Conservation (phyloP, 2,797 vertebrate genomes). For the Neosalanx taihuensis region DNA sequence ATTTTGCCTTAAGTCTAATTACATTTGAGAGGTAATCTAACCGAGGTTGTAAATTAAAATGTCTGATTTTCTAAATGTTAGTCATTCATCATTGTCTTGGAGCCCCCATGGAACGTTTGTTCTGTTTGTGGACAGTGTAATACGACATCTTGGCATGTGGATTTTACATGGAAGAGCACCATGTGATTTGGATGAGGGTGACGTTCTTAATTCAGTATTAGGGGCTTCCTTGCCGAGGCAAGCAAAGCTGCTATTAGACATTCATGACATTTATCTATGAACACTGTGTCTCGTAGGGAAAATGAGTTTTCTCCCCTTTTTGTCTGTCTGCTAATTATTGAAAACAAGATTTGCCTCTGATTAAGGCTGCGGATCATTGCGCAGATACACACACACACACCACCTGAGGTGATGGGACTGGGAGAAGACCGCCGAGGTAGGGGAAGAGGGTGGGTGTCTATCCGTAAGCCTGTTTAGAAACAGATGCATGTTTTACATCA, state of each 20-base stretch:
- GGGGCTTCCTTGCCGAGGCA: slow-evolving; percentile 51
- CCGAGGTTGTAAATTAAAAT: slow-evolving; percentile 14
- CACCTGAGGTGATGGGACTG: slow-evolving; percentile 58
- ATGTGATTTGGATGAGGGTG: slow-evolving; percentile 42
- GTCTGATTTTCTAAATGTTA: slow-evolving; percentile 38
- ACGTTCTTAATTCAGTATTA: slow-evolving; percentile 68
- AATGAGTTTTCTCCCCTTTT: slow-evolving; percentile 66
- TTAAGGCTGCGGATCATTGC: slow-evolving; percentile 66
- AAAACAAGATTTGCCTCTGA: slow-evolving; percentile 75
- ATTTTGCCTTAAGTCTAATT: slow-evolving; percentile 10
- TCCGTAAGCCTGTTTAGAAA: slow-evolving; percentile 61
- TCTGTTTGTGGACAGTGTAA: slow-evolving; percentile 36
- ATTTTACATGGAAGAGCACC: slow-evolving; percentile 38
- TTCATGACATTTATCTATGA: slow-evolving; percentile 67
- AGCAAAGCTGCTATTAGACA: slow-evolving; percentile 59
- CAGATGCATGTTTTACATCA: slow-evolving; percentile 54
- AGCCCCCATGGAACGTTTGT: slow-evolving; percentile 19
- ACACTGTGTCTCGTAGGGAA: slow-evolving; percentile 56
- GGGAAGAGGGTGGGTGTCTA: slow-evolving; percentile 43
- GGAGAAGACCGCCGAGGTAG: slow-evolving; percentile 27
- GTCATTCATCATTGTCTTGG: slow-evolving; percentile 21
- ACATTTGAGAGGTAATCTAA: slow-evolving; percentile 11
- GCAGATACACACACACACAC: slow-evolving; percentile 58
- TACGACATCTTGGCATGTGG: slow-evolving; percentile 30
- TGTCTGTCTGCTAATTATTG: slow-evolving; percentile 73